Evolutionary conservation across 2,113 vertebrate genomes (phyloP).

Genomic region (Cygnus atratus): DNA sequence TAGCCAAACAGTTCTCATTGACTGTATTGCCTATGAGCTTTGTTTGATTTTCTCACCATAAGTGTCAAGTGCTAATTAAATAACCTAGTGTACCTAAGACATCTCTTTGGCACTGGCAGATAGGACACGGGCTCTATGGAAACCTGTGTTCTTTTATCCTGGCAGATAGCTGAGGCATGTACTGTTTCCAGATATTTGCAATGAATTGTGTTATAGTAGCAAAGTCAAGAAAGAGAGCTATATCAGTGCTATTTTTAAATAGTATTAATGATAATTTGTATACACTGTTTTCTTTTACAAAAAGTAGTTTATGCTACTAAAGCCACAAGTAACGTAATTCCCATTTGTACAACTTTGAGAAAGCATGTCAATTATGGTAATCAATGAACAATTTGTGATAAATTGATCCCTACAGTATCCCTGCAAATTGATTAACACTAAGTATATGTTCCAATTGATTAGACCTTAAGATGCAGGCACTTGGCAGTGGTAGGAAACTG

Average conservation of each 20-base stretch:
- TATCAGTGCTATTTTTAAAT: background rate
- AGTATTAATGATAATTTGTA: background rate
- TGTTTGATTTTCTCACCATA: background rate
- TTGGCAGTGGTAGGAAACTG: background rate
- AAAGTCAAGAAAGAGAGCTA: background rate
- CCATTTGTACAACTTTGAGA: background rate
- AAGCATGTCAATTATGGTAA: slow-evolving; percentile 1
- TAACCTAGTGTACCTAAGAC: background rate
- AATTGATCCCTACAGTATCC: background rate
- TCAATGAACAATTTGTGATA: background rate
- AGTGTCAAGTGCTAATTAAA: background rate
- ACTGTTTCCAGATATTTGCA: background rate
- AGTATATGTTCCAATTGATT: slow-evolving; percentile 2
- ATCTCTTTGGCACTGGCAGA: background rate
- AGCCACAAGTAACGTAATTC: background rate
- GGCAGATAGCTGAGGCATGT: background rate
- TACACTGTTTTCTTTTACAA: background rate
- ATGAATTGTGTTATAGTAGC: background rate
- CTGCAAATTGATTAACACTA: slow-evolving; percentile 3
- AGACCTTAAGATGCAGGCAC: background rate
- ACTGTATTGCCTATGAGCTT: background rate
- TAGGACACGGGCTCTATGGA: background rate
- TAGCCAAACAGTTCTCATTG: background rate
- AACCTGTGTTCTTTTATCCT: background rate
- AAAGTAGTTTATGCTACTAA: background rate